These are phyloP conservation scores for Steromphala cineraria DNA, from an alignment of 2,888 invertebrate species.

Conservation along the genomic window DNA sequence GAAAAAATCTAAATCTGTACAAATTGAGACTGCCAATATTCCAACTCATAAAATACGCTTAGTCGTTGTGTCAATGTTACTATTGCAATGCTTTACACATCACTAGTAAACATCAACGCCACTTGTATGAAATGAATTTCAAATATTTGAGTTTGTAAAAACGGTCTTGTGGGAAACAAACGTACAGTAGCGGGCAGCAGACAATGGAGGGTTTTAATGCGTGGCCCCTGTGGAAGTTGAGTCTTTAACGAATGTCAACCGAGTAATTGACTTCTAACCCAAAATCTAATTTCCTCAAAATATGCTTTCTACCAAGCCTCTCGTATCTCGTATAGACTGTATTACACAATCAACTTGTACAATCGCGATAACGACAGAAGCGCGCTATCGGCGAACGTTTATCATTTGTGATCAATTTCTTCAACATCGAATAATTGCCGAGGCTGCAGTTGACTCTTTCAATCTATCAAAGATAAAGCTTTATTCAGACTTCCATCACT, in stretches of 20 bases:
- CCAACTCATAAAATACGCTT: too few relatives aligned
- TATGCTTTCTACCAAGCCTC: slow-evolving; percentile 9
- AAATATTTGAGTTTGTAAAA: too few relatives aligned
- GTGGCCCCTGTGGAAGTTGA: background rate
- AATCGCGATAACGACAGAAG: background rate
- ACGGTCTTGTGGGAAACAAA: background rate
- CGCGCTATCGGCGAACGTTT: background rate
- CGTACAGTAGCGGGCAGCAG: background rate
- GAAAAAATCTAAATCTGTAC: too few relatives aligned
- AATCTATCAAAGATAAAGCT: slow-evolving; percentile 6
- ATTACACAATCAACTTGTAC: background rate
- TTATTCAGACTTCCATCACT: slow-evolving; percentile 11
- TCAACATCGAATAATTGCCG: background rate
- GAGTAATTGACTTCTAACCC: slow-evolving; percentile 18
- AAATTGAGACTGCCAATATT: too few relatives aligned
- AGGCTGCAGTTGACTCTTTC: background rate
- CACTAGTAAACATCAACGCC: too few relatives aligned
- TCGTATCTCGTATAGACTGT: background rate
- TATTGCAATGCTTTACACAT: too few relatives aligned
- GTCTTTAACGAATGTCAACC: background rate
- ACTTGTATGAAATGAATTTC: too few relatives aligned
- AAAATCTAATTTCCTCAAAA: slow-evolving; percentile 19
- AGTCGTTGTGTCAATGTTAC: too few relatives aligned
- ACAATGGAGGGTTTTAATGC: background rate
- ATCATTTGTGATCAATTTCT: slow-evolving; percentile 15